Evolutionary conservation across 2,888 invertebrate genomes (phyloP).

Genomic region (Amiota minor): DNA sequence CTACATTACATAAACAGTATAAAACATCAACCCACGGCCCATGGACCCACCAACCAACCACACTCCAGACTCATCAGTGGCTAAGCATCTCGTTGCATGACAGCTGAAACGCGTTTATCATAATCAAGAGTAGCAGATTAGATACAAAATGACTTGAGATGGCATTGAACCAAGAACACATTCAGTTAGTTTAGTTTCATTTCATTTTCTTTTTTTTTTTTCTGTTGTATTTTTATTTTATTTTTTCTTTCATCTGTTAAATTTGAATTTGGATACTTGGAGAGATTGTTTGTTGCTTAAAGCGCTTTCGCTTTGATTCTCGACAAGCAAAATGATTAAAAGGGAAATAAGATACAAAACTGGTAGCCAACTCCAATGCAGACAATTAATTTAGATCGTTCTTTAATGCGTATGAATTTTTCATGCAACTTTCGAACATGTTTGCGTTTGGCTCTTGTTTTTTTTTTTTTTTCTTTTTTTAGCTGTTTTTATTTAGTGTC

Average conservation of each 20-base stretch:
- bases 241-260: too few species aligned
- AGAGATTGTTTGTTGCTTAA: neutral
- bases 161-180: neutral
- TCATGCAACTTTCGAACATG: slow-evolving; percentile 55
- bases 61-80: slow-evolving; percentile 35
- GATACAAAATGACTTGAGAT: neutral
- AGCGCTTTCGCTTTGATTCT: slow-evolving; percentile 21
- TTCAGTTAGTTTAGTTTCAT: neutral
- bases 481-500: too few species aligned
- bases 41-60: slow-evolving; percentile 18
- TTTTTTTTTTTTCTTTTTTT: slow-evolving; percentile 17
- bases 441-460: slow-evolving; percentile 32
- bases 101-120: slow-evolving; percentile 71
- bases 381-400: slow-evolving; percentile 73
- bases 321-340: slow-evolving; percentile 36
- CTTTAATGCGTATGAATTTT: slow-evolving; percentile 73
- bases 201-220: neutral
- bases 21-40: too few species aligned
- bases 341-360: slow-evolving; percentile 47
- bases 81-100: slow-evolving; percentile 61
- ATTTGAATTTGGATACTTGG: too few species aligned
- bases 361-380: slow-evolving; percentile 63
- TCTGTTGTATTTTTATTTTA: too few species aligned
- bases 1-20: neutral
- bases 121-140: slow-evolving; percentile 56